phyloP scores from a whole-genome alignment of 2,113 vertebrate genomes.

The Furnarius figulus region DNA sequence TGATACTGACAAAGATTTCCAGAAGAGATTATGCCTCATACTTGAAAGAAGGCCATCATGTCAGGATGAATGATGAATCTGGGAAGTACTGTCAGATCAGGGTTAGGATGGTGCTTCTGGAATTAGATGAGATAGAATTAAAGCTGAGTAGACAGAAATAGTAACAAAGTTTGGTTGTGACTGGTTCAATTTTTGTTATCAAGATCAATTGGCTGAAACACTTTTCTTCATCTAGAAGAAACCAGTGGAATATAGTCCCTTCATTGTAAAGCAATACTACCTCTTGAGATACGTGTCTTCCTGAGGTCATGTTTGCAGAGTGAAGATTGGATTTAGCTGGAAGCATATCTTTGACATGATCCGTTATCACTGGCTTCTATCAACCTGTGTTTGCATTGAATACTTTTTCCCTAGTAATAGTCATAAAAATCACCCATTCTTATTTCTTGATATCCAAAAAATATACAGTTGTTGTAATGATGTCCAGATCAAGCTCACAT shows the following conservation, averaged over 20 bases:
- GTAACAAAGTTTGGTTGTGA: background rate
- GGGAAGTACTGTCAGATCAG: background rate
- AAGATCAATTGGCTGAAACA: background rate
- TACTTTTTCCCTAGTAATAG: background rate
- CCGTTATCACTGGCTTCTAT: background rate
- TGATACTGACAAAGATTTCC: background rate
- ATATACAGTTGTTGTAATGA: background rate
- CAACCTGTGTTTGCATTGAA: background rate
- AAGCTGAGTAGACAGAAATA: background rate
- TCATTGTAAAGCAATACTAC: background rate
- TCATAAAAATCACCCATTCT: background rate
- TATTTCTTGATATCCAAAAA: background rate
- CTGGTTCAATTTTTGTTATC: background rate
- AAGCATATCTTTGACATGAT: background rate
- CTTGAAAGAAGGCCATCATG: background rate
- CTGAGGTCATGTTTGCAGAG: background rate
- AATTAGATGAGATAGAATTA: background rate
- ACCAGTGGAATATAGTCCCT: background rate
- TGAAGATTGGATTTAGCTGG: background rate
- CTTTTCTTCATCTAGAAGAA: background rate
- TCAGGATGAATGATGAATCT: background rate
- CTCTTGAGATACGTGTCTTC: background rate
- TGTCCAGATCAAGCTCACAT: background rate
- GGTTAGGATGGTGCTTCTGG: background rate
- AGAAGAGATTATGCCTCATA: background rate